Evolutionary conservation across 2,797 vertebrate species (phyloP), one percentile per base, ranked within the genome.

Genomic region (Semaprochilodus insignis): DNA sequence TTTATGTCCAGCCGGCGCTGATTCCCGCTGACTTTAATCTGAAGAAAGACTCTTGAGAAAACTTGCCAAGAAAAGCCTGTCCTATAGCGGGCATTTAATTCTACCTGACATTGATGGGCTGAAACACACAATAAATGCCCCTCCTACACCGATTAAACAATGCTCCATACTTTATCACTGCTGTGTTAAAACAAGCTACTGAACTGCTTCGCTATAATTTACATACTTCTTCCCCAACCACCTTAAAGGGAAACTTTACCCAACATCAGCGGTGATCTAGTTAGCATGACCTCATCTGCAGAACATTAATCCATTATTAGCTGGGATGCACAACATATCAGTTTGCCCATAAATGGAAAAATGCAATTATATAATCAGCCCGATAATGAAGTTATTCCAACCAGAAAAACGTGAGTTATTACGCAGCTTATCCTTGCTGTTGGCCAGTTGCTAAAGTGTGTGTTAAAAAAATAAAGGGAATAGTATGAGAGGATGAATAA

Each of bases 1-100:
- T 88, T 88, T 86, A 83, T 75, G 82, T 88, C 60, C 71, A 59
- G 80, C n/a, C 17, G n/a, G 73, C 21, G 15, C 73, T 83, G 83
- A 86, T 89, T 73, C 77, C 59, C 79, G 77, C 65, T 73, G 80
- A 89, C 85, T 88, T 85, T 84, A 89, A 85, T 88, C 84, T 87
- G 80, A 88, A 85, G 79, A 87, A 87, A 85, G 82, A 83, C 83
- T 88, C 86, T 71, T 48, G 80, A 77, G 76, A 82, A 87, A 88
- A 85, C 74, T 83, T 86, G 81, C 74, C 83, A 85, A 85, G 77
- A 83, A 81, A 85, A 78, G 63, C 57, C 73, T 23, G 63, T 85
- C 60, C 83, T 71, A 67, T 52, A n/a, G 57, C 62, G 48, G 69
- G 67, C 27, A 25, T 83, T 87, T 89, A 88, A 89, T 88, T 85